A percentile compares a stretch with the other conserved stretches of the same genome.
Conservation (phyloP, 2,888 invertebrate species). For the Phyto melanocephala region DNA sequence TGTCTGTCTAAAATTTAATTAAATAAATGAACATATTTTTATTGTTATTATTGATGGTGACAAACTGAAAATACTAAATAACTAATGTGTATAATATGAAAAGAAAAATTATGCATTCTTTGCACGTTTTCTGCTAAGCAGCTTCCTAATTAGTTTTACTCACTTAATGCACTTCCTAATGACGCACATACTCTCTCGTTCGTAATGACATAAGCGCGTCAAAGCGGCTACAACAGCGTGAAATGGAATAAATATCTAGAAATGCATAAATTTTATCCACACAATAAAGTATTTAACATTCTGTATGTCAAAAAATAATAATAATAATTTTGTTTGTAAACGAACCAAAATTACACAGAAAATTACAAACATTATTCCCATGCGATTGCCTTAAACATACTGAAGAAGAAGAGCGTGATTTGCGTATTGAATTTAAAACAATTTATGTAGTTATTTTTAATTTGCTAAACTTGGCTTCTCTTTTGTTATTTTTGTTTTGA, state of each 20-base stretch:
- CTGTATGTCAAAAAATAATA: slow-evolving; percentile 11
- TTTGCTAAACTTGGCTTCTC: slow-evolving; percentile 41
- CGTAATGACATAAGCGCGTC: neutral
- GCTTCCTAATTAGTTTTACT: slow-evolving; percentile 60
- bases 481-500: slow-evolving; percentile 26
- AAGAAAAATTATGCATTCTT: slow-evolving; percentile 35
- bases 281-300: slow-evolving; percentile 21
- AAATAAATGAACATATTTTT: neutral
- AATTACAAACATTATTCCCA: slow-evolving; percentile 13
- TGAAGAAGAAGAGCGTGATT: neutral
- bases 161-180: slow-evolving; percentile 34
- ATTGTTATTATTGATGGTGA: neutral
- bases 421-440: slow-evolving; percentile 39
- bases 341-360: slow-evolving; percentile 42
- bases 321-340: slow-evolving; percentile 40
- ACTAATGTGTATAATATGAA: neutral
- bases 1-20: neutral
- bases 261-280: neutral
- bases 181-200: neutral
- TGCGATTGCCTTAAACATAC: neutral
- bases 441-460: slow-evolving; percentile 8
- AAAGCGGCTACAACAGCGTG: slow-evolving; percentile 14
- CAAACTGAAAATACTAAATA: neutral
- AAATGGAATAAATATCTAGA: neutral
- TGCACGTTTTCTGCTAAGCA: slow-evolving; percentile 51